Conservation (phyloP, 1,140 invertebrate genomes). For the Manduca sexta region DNA sequence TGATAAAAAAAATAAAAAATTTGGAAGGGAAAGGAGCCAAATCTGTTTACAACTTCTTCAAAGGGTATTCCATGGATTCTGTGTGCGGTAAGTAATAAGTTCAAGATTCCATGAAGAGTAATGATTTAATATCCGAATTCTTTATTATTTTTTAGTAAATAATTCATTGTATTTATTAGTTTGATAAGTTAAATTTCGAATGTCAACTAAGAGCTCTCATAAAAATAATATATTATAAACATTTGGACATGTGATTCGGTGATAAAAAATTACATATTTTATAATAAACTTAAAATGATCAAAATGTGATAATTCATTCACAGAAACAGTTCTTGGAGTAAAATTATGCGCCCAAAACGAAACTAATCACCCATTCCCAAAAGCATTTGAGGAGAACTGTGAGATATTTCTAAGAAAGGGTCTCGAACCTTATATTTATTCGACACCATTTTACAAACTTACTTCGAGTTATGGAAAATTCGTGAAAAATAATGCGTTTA, state of each 20-base stretch:
- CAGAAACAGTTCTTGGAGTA: conserved; percentile 21
- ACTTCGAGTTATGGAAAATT: no score
- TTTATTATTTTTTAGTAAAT: no score
- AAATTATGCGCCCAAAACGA: conserved; percentile 7
- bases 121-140: no score
- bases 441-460: not conserved
- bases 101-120: no score
- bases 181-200: no score
- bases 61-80: conserved; percentile 8
- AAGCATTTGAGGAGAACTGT: conserved; percentile 15
- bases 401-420: conserved; percentile 8
- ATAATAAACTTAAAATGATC: not conserved
- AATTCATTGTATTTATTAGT: no score
- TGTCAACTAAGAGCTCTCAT: no score
- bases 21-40: not conserved
- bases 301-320: not conserved
- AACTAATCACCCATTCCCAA: conserved; percentile 8
- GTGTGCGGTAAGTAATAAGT: conserved; percentile 15
- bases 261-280: no score
- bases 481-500: no score
- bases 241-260: no score
- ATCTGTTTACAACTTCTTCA: conserved; percentile 6
- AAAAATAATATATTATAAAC: no score
- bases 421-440: conserved; percentile 14
- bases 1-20: conserved; percentile 4